Conservation (phyloP, 1,140 invertebrate species). For the Oedothorax gibbosus region DNA sequence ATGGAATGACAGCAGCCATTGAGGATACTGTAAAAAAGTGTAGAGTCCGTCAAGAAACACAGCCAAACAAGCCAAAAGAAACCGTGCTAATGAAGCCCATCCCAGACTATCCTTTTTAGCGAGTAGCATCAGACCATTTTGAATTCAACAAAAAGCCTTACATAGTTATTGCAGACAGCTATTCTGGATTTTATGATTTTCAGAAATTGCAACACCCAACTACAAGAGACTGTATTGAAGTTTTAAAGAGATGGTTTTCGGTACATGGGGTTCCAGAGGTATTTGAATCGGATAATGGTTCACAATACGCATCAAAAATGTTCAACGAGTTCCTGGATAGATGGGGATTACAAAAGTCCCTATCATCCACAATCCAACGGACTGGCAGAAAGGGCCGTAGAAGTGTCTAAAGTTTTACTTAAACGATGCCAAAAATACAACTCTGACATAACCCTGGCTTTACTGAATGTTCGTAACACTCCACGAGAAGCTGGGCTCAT, state of each 20-base stretch:
- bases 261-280: conserved; percentile 12
- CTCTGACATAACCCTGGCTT: neutral
- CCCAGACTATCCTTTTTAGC: neutral
- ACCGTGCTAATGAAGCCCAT: conserved; percentile 5
- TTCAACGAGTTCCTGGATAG: neutral
- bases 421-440: neutral
- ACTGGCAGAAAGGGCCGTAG: conserved; percentile 6
- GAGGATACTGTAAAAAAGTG: conserved; percentile 2
- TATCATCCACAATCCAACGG: conserved; percentile 9
- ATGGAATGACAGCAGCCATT: conserved; percentile 8
- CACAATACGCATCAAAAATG: neutral
- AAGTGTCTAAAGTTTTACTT: neutral
- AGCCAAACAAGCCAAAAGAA: neutral
- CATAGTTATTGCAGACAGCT: conserved; percentile 6
- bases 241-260: conserved; percentile 5
- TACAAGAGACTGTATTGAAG: neutral
- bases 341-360: neutral
- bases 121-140: conserved; percentile 25
- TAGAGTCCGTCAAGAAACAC: conserved; percentile 1
- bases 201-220: neutral
- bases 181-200: neutral
- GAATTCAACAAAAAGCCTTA: neutral
- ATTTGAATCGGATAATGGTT: neutral
- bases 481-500: neutral
- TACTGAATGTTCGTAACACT: neutral